A percentile compares a stretch with the other conserved stretches of the same genome.
Evolutionary conservation across 2,888 invertebrate species (phyloP).

Genomic region (Sesia bembeciformis): DNA sequence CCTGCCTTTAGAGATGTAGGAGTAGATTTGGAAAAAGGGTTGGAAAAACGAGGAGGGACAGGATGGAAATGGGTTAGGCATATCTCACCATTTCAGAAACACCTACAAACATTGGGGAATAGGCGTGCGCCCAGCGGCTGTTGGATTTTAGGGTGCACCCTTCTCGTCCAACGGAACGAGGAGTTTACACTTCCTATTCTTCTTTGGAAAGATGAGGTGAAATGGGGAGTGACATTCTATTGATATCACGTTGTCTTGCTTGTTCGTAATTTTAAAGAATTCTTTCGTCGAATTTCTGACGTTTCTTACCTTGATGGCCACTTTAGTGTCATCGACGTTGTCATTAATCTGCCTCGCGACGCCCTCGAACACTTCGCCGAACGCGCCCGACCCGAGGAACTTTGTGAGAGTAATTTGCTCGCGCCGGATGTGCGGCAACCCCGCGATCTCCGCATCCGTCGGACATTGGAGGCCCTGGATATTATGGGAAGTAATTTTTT

Average conservation of each 20-base stretch:
- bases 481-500: background rate
- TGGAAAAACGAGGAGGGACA: no score
- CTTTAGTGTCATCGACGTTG: conserved; percentile 77
- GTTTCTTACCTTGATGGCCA: conserved; percentile 89
- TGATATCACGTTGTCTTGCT: background rate
- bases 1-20: no score
- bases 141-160: no score
- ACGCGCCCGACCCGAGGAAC: conserved; percentile 96
- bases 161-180: no score
- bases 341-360: conserved; percentile 81
- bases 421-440: conserved; percentile 88
- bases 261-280: background rate
- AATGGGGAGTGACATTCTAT: no score
- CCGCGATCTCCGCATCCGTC: conserved; percentile 85
- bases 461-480: conserved; percentile 61
- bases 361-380: conserved; percentile 98
- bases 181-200: no score
- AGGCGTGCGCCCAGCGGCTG: no score
- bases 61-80: no score
- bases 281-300: background rate
- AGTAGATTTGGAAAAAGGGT: no score
- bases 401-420: conserved; percentile 90
- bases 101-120: no score
- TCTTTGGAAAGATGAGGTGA: no score
- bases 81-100: no score